Evolutionary conservation across 2,888 invertebrate species (phyloP), one percentile per base, ranked within the genome.

Genomic region (Erannis defoliaria): DNA sequence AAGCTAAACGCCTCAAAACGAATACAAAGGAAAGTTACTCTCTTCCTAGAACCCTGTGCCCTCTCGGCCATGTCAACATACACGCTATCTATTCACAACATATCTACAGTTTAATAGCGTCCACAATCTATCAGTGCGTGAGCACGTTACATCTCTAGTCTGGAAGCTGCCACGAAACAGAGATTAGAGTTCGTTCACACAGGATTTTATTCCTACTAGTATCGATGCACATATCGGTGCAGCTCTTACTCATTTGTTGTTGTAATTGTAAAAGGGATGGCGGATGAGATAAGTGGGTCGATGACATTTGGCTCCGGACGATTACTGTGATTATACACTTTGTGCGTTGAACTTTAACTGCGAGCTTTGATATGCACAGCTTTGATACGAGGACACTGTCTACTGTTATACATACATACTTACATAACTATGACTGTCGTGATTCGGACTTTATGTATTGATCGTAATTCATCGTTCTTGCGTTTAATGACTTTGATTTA

Each of bases 131-230:
- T 82, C 81, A 80, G 79, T 77, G 82, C 81, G 80, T 80, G 81
- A 82, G 79, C 82, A 77, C 80, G 80, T 77, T 81, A 80, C 84
- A 87, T 88, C 87, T 78, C 74, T 72, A 76, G 85, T 82, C 86
- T 89, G 89, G 88, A 86, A 84, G 89, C 86, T 82, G 82, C 85
- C 88, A 90, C 89, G 86, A 85, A 90, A 86, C 90, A 88, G 73
- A 92, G 93, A 93, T 93, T 93, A 92, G 90, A 92, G 93, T 90
- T 92, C 93, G 83, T 93, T 93, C 92, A 92, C 93, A 91, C 93
- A 92, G 92, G 91, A 93, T 92, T 93, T 91, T 92, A 92, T 92
- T 90, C 88, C 90, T 87, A 86, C 26, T 81, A 76, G 86, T 91
- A 92, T 90, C 88, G 89, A 88, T 89, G 89, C 84, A 81, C 86